Evolutionary conservation across 2,888 invertebrate genomes (phyloP), one percentile per base, ranked within the genome.

Genomic region (Ichneumoninae sp.): DNA sequence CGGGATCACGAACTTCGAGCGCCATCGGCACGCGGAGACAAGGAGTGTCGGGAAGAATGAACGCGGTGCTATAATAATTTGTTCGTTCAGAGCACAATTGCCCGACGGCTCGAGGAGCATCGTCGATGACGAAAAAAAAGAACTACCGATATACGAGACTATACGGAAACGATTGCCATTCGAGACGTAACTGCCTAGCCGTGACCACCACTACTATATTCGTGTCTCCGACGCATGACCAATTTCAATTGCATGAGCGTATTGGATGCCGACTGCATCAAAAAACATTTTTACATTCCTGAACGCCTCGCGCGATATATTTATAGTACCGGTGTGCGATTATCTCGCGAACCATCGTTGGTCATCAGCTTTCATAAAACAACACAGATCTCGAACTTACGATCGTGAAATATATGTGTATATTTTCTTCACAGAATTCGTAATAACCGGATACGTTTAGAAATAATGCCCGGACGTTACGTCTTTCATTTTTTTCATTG

Each of bases 1-100:
- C 52, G 82, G 76, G 81, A 86, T 83, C 83, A 73, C 66, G 83
- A 83, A 76, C 80, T 80, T 80, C 71, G 80, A 80, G 80, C 80
- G 80, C 65, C 80, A 68, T 76, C 76, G 52, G 40, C 70, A 70
- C 79, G 66, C 26, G 44, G 54, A 33, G 16, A 4, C 36, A 36
- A 40, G 26, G 33, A 40, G 22, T 54, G 54, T 26, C n/a, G 40
- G 54, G 16, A 52, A 40, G 44, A 71, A 65, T 36, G 36, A 75
- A 19, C 30, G 13, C 16, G n/a, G n/a, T 30, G 71, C 71, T 80
- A 73, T 68, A 65, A 57, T 79, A 83, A 79, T 57, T 70, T 79
- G 79, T 75, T 13, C 47, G 65, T 75, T 63, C 70, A 22, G 65
- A 22, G 33, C 10, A 75, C 75, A 76, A 76, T 57, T 65, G 70